A percentile compares a stretch with the other conserved stretches of the same genome.
These are phyloP conservation scores for Amniataba percoides DNA, from an alignment of 2,797 vertebrate genomes.

Conservation along the genomic window DNA sequence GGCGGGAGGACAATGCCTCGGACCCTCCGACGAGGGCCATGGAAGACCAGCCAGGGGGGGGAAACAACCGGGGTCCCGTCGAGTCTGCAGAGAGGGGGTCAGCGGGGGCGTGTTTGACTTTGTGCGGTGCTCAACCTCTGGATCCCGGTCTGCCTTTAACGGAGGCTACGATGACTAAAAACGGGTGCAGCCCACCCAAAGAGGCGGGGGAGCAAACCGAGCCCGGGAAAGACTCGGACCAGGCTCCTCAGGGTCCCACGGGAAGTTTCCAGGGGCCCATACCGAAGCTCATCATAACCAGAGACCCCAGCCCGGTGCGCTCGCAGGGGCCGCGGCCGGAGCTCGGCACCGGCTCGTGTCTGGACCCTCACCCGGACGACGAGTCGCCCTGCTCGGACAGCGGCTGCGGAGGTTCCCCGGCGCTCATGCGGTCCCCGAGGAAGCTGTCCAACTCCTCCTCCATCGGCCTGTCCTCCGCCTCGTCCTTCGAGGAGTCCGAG, in stretches of 20 bases:
- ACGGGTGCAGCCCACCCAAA: slow-evolving; percentile 12
- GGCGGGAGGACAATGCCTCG: slow-evolving; percentile 80
- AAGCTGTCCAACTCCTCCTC: slow-evolving; percentile 90
- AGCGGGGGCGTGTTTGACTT: slow-evolving; percentile 18
- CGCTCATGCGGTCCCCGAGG: slow-evolving; percentile 81
- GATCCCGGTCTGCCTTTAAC: neutral
- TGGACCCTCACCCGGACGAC: slow-evolving; percentile 78
- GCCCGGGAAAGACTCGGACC: slow-evolving; percentile 31
- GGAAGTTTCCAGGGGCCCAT: slow-evolving; percentile 82
- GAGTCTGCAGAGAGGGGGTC: slow-evolving; percentile 26
- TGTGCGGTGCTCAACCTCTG: slow-evolving; percentile 24
- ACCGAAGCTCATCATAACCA: slow-evolving; percentile 91
- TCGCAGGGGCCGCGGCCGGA: slow-evolving; percentile 45
- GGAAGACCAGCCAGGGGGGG: slow-evolving; percentile 78
- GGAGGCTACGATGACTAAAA: slow-evolving; percentile 72
- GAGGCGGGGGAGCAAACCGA: slow-evolving; percentile 11
- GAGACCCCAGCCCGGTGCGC: slow-evolving; percentile 82
- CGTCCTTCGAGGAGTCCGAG: slow-evolving; percentile 94
- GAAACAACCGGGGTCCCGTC: slow-evolving; percentile 36
- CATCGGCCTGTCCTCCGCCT: slow-evolving; percentile 90
- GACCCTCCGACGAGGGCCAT: slow-evolving; percentile 77
- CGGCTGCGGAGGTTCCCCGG: slow-evolving; percentile 88
- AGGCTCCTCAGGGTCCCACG: slow-evolving; percentile 11
- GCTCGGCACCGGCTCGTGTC: slow-evolving; percentile 59
- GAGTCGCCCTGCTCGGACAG: slow-evolving; percentile 89